A percentile compares a stretch with the other conserved stretches of the same genome.
phyloP scores from a whole-genome alignment of 2,888 invertebrate genomes.

The Pterostichus niger region DNA sequence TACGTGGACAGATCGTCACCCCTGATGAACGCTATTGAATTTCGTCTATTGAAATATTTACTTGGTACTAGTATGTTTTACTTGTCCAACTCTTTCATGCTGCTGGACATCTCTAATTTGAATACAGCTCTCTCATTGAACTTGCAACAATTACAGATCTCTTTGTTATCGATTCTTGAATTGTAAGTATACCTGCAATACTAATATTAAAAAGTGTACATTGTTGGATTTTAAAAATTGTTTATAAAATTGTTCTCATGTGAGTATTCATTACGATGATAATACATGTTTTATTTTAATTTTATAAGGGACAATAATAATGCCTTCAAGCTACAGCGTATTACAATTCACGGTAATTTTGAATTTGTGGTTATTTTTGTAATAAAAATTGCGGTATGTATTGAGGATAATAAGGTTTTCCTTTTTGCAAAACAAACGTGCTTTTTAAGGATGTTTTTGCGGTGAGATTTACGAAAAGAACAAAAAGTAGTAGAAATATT shows the following conservation, averaged over 20 bases:
- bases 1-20: slow-evolving; percentile 43
- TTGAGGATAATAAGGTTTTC: neutral
- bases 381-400: slow-evolving; percentile 1
- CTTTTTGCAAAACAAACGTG: neutral
- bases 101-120: slow-evolving; percentile 21
- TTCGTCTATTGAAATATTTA: slow-evolving; percentile 57
- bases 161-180: too few relatives aligned
- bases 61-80: neutral
- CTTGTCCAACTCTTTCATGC: slow-evolving; percentile 9
- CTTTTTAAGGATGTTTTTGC: slow-evolving; percentile 11
- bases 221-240: too few relatives aligned
- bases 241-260: too few relatives aligned
- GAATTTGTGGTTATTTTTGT: neutral
- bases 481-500: slow-evolving; percentile 37
- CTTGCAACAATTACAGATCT: neutral
- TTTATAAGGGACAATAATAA: slow-evolving; percentile 4
- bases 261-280: neutral
- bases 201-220: too few relatives aligned
- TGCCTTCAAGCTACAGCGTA: neutral
- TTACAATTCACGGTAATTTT: slow-evolving; percentile 15
- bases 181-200: too few relatives aligned
- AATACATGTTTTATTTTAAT: neutral
- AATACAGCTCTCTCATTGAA: neutral
- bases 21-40: slow-evolving; percentile 61
- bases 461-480: slow-evolving; percentile 33